phyloP scores from a whole-genome alignment of 64 coral and sea anemone genomes.

The Actinia tenebrosa region DNA sequence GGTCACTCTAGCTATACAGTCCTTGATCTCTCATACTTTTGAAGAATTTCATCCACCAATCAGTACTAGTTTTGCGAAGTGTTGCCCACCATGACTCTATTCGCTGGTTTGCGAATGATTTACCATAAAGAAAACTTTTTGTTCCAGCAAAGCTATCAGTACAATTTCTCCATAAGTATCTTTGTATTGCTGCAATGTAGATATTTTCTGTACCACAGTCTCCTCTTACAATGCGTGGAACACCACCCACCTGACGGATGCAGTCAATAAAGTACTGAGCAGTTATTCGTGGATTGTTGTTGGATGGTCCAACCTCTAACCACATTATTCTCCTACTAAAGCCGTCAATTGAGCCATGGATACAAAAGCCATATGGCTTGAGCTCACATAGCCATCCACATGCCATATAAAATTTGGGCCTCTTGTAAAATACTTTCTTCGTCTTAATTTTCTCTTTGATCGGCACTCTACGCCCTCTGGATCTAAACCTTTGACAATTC shows the following conservation, averaged over 20 bases:
- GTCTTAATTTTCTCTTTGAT: not conserved
- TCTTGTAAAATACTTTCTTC: constrained; percentile 33
- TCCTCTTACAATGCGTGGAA: constrained; percentile 5
- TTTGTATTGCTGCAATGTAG: constrained; percentile 8
- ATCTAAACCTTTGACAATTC: constrained; percentile 32
- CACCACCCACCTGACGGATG: constrained; percentile 2
- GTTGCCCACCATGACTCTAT: constrained; percentile 18
- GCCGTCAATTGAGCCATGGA: constrained; percentile 31
- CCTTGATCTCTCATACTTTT: constrained; percentile 24
- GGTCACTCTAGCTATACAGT: not conserved
- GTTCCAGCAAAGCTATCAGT: not conserved
- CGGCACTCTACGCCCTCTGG: constrained; percentile 42
- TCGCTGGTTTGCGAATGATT: constrained; percentile 16
- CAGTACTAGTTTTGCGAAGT: not conserved
- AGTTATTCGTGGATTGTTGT: not conserved
- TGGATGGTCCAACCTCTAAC: constrained; percentile 28
- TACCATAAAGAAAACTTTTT: constrained; percentile 20
- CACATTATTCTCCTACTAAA: constrained; percentile 29
- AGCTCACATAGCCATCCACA: constrained; percentile 23
- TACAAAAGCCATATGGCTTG: constrained; percentile 27
- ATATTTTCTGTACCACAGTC: constrained; percentile 19
- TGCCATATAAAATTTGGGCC: constrained; percentile 52
- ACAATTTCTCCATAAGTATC: not conserved
- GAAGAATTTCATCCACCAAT: constrained; percentile 23
- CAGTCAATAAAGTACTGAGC: constrained; percentile 21